phyloP scores from a whole-genome alignment of 2,797 vertebrate species.

The Halcyon badia region DNA sequence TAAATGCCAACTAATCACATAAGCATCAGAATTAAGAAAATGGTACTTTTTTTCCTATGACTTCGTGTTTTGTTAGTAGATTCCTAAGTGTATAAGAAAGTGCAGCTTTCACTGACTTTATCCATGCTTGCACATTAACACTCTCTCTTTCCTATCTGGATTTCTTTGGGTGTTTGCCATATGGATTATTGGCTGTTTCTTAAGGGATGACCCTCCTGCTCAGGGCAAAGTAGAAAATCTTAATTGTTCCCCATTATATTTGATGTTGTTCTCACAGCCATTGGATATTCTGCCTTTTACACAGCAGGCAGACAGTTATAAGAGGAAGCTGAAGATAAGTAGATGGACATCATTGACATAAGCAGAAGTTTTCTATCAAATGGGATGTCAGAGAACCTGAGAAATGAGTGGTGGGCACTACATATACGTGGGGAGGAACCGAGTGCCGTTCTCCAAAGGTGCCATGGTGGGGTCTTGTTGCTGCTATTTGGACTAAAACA shows the following conservation, averaged over 20 bases:
- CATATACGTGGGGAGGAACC: fast-evolving
- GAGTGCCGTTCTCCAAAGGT: not conserved
- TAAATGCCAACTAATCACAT: not conserved
- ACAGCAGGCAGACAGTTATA: not conserved
- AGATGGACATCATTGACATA: not conserved
- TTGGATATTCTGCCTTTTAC: not conserved
- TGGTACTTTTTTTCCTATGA: not conserved
- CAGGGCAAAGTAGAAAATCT: not conserved
- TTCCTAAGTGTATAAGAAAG: not conserved
- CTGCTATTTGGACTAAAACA: not conserved
- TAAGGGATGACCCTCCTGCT: not conserved
- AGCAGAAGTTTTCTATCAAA: not conserved
- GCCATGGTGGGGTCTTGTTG: not conserved
- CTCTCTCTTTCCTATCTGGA: not conserved
- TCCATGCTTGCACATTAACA: not conserved
- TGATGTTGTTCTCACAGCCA: not conserved
- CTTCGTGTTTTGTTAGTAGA: not conserved
- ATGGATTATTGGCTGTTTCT: not conserved
- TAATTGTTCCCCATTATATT: not conserved
- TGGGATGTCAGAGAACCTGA: not conserved
- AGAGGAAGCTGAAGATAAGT: not conserved
- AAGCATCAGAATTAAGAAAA: not conserved
- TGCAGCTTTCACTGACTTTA: not conserved
- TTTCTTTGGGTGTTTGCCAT: not conserved
- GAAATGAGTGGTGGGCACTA: not conserved